Base-by-base conservation (phyloP, 2,797 vertebrate species). In the Sebastes kiyomatsui region DNA sequence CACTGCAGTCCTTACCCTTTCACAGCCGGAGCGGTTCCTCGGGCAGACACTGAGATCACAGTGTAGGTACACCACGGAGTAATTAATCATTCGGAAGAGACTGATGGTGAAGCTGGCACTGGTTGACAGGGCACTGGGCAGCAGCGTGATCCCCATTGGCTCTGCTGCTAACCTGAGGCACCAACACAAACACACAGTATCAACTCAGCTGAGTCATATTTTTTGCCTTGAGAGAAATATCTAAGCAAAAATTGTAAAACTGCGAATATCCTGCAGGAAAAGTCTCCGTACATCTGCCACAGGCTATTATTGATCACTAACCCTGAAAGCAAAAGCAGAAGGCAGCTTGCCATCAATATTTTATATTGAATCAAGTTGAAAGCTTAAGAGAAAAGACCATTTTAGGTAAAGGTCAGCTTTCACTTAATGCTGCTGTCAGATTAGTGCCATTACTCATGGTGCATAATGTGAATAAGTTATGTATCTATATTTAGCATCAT, bases 11-110 rank as follows among this genome's bases (percentile, higher is more conserved):
- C 68, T 46, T 92, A 96, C 95, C 96, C 93, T 94, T 77, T 95
- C 90, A 59, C 95, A 96, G 6, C 90, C 92, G 5, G 87, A 67
- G 72, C 49, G 72, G 88, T 88, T 94, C 3, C 52, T 94, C 79
- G 88, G 90, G 69, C 96, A 92, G 89, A 96, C 67, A 11, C 83
- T 90, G 67, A 96, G 94, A 93, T 96, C 92, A 55, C 95, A 96
- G 94, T 96, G 96, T 87, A 97, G 82, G 89, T 96, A 96, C 67
- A 89, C 95, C 60, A 85, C 72, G 0, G 96, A 95, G 90, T 94
- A 95, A 93, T 97, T 96, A 93, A 97, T 95, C 96, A 97, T 96
- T 92, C 95, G 95, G 90, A 96, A 96, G 83, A 96, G 96, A 95
- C 92, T 95, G 94, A 96, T 96, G 92, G 93, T 93, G 91, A 96